Percentiles rank a stretch among this genome's conserved stretches.
phyloP scores from a whole-genome alignment of 2,113 vertebrate species.

The Lophura nycthemera region DNA sequence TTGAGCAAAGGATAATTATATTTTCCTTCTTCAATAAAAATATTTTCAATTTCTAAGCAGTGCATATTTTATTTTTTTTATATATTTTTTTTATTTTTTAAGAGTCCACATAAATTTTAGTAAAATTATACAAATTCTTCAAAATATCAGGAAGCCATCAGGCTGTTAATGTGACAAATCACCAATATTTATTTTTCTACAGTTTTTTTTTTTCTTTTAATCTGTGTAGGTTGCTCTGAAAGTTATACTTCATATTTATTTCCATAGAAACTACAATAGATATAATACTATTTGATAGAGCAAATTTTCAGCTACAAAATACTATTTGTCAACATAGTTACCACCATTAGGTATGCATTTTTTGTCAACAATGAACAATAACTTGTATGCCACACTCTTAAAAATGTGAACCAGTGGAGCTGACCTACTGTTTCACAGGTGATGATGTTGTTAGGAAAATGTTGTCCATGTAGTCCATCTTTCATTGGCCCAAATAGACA shows the following conservation, averaged over 20 bases:
- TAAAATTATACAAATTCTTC: neutral
- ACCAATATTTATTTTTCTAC: accelerated
- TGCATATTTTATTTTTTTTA: neutral
- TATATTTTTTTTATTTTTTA: neutral
- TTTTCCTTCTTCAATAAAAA: neutral
- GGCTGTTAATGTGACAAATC: neutral
- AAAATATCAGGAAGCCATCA: neutral
- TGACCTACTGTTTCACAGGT: no score
- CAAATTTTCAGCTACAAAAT: neutral
- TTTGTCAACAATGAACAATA: no score
- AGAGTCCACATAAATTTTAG: neutral
- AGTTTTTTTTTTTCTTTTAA: neutral
- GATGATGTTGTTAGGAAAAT: no score
- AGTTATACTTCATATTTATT: neutral
- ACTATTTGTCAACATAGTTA: neutral
- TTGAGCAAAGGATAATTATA: neutral
- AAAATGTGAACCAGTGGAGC: no score
- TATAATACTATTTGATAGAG: neutral
- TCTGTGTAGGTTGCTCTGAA: neutral
- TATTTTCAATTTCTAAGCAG: neutral
- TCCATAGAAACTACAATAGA: neutral
- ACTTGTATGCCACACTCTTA: no score
- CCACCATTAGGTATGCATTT: neutral
- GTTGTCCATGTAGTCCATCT: no score
- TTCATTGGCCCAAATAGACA: no score